Evolutionary conservation across 2,797 vertebrate species (phyloP), one percentile per base, ranked within the genome.

Genomic region (Acrossocheilus wenchowensis): DNA sequence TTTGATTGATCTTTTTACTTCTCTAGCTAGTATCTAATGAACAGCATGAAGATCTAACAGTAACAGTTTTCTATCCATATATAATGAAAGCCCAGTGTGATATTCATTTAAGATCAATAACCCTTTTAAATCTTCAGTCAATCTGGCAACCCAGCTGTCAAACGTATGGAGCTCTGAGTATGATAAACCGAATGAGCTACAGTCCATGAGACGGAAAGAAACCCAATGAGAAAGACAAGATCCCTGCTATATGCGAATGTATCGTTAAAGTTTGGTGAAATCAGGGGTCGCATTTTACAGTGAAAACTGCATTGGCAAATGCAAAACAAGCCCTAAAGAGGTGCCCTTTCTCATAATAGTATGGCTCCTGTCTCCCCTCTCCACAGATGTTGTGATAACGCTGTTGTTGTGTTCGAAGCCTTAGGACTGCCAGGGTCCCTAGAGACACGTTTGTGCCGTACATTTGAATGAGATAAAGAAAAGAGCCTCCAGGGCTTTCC

Each of bases 351-450:
- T 71, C 84, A 71, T 68, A 82, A 81, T 54, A 57, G 71, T 72
- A 34, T 84, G 77, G 62, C 80, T 73, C 87, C 81, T 83, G 36
- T 87, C 88, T 85, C 64, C 43, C 72, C 78, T 85, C 73, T 66
- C 52, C 54, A 71, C 77, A 89, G 86, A 86, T 87, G 88, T 87
- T 71, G 71, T 60, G 84, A 87, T 89, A 87, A 89, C 57, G 77
- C 39, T 86, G 86, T 80, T 86, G 75, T 87, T 89, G 83, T 89
- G 75, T 87, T 86, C 69, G n/a, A 52, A 89, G 88, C 88, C 80
- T 89, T 45, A 87, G 83, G 88, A 87, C 73, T n/a, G 83, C 83
- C 48, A 6, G 83, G 78, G 66, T 78, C 86, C 79, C 86, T 71
- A 17, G 82, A 83, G 83, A 87, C 52, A 54, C 39, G 73, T 82